phyloP scores from a whole-genome alignment of 2,113 vertebrate species.

The Menura novaehollandiae region DNA sequence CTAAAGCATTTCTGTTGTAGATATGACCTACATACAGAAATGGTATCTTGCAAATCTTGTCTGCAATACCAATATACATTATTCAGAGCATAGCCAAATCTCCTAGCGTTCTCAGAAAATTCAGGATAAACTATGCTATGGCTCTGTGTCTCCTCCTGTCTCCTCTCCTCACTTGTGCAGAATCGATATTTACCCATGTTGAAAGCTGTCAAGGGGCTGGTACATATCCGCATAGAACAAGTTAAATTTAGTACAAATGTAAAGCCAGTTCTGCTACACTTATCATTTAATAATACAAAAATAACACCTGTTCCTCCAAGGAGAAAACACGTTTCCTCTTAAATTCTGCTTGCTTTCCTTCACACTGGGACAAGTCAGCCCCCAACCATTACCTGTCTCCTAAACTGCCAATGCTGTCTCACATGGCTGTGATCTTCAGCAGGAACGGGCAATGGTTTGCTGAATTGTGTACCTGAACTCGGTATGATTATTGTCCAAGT shows the following conservation, averaged over 20 bases:
- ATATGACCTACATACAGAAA: background rate
- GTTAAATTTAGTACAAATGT: background rate
- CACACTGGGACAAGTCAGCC: background rate
- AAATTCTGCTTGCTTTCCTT: background rate
- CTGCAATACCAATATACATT: background rate
- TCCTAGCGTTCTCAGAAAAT: background rate
- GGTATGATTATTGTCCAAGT: background rate
- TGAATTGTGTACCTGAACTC: background rate
- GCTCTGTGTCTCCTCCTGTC: background rate
- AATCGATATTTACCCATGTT: background rate
- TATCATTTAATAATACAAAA: background rate
- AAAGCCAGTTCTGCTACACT: background rate
- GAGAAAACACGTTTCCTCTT: background rate
- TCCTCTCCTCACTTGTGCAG: background rate
- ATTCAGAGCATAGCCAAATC: background rate
- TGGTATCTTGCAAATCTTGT: background rate
- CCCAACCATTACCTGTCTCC: background rate
- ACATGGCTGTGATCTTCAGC: fast-evolving
- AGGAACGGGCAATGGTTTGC: background rate
- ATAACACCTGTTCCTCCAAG: background rate
- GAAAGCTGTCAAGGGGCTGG: background rate
- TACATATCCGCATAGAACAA: background rate
- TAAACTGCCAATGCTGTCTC: background rate
- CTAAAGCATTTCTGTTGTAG: background rate
- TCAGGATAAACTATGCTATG: background rate